A percentile compares a stretch with the other conserved stretches of the same genome.
Evolutionary conservation across 2,113 vertebrate species (phyloP).

Genomic region (Laterallus jamaicensis): DNA sequence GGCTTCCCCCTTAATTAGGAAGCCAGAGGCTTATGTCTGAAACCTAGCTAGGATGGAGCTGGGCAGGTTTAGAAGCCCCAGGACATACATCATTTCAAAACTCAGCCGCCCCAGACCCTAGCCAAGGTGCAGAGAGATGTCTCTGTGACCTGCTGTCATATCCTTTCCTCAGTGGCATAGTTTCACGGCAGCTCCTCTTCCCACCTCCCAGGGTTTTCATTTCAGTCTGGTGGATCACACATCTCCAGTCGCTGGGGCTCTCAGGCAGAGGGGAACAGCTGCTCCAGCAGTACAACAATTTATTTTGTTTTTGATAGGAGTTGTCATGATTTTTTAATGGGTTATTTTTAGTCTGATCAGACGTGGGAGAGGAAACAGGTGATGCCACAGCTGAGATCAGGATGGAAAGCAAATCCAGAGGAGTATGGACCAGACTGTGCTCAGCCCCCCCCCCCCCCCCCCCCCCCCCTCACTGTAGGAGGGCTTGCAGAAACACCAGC

Average conservation of each 20-base stretch:
- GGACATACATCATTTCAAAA: neutral
- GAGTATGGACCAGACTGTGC: neutral
- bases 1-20: neutral
- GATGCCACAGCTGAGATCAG: neutral
- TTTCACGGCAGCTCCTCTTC: neutral
- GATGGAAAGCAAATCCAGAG: neutral
- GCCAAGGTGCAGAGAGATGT: neutral
- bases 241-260: neutral
- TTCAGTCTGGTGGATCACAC: neutral
- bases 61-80: neutral
- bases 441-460: neutral
- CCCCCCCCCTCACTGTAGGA: neutral
- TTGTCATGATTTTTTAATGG: neutral
- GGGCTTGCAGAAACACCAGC: neutral
- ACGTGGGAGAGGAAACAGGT: neutral
- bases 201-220: neutral
- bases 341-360: constrained; percentile 36
- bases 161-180: neutral
- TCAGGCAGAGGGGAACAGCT: neutral
- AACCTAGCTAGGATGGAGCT: neutral
- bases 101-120: neutral
- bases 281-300: neutral
- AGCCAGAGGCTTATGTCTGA: neutral
- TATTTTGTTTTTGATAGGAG: neutral
- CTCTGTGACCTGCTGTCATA: neutral